Percentiles rank a stretch among this genome's conserved stretches.
These are phyloP conservation scores for Neofelis nebulosa DNA, from an alignment of 2,113 vertebrate genomes.

Conservation along the genomic window DNA sequence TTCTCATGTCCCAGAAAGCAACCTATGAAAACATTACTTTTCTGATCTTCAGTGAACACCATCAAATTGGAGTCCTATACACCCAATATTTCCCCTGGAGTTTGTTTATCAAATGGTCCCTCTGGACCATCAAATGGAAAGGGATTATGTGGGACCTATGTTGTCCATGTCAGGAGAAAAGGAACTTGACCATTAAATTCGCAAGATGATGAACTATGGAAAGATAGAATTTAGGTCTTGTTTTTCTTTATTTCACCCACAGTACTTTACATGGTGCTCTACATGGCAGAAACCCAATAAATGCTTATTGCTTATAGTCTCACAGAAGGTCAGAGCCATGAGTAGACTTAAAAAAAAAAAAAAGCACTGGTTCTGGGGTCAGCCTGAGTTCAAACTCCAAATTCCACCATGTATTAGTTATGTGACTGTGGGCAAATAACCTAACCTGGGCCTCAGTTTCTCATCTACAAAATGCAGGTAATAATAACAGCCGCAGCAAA, in stretches of 20 bases:
- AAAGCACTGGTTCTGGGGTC: neutral
- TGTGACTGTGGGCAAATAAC: neutral
- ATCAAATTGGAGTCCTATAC: neutral
- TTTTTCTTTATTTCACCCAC: neutral
- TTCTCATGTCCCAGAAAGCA: slow-evolving; percentile 20
- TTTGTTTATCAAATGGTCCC: neutral
- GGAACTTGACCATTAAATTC: neutral
- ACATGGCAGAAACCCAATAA: neutral
- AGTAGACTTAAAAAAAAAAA: neutral
- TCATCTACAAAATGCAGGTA: neutral
- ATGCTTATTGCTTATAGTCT: neutral
- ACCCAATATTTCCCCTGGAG: neutral
- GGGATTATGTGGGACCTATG: too few species aligned
- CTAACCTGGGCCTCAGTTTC: neutral
- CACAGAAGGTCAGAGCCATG: neutral
- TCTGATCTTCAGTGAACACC: neutral
- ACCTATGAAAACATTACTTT: neutral
- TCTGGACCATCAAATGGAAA: neutral
- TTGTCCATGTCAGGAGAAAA: neutral
- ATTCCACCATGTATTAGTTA: neutral
- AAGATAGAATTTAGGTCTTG: neutral
- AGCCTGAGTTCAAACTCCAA: neutral
- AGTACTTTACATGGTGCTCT: neutral
- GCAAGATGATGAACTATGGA: neutral
- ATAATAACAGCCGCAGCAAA: neutral